A percentile compares a stretch with the other conserved stretches of the same genome.
These are phyloP conservation scores for Drosophila phalerata DNA, from an alignment of 2,888 invertebrate species.

Conservation along the genomic window DNA sequence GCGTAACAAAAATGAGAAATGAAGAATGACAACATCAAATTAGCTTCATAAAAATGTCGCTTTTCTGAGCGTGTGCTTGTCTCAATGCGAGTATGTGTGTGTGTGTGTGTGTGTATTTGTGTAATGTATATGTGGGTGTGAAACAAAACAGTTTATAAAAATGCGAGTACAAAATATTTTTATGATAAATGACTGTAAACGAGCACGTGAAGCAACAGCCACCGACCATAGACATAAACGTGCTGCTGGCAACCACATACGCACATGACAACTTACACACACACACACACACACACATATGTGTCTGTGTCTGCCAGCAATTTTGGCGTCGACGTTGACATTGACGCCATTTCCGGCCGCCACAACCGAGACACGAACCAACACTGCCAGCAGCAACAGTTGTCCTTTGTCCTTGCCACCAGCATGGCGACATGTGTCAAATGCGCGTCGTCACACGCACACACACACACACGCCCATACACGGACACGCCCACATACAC, in stretches of 20 bases:
- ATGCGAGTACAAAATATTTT: constrained; percentile 77
- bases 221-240: constrained; percentile 73
- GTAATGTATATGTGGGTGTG: constrained; percentile 48
- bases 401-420: constrained; percentile 69
- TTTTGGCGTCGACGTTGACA: constrained; percentile 78
- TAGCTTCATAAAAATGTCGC: constrained; percentile 78
- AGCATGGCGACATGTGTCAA: constrained; percentile 72
- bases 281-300: constrained; percentile 21
- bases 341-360: constrained; percentile 79
- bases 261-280: constrained; percentile 65
- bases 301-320: constrained; percentile 61
- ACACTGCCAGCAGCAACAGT: constrained; percentile 52
- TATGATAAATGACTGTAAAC: constrained; percentile 80
- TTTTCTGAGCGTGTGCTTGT: constrained; percentile 18
- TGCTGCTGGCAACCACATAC: constrained; percentile 75
- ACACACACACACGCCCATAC: constrained; percentile 1
- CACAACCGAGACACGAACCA: constrained; percentile 65
- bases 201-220: constrained; percentile 74
- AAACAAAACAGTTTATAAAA: constrained; percentile 80
- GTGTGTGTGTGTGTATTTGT: constrained; percentile 3
- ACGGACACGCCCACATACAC: constrained; percentile 4
- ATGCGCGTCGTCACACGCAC: constrained; percentile 47
- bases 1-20: constrained; percentile 75
- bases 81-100: constrained; percentile 3
- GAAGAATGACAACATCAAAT: constrained; percentile 80